Evolutionary conservation across 2,113 vertebrate species (phyloP).

Genomic region (Tichodroma muraria): DNA sequence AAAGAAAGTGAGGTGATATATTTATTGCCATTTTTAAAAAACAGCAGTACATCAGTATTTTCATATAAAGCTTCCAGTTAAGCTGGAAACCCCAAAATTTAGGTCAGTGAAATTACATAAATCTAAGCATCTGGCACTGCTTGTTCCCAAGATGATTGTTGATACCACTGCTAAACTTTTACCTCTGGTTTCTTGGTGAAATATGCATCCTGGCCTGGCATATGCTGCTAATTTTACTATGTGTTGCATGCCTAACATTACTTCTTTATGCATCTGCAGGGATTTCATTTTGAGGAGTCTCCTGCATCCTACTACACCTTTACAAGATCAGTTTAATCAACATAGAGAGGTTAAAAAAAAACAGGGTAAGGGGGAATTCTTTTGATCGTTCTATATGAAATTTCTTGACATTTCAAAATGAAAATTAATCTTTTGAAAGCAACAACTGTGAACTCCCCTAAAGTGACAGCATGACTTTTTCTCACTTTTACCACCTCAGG

Average conservation of each 20-base stretch:
- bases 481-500: not conserved
- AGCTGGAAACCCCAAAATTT: not conserved
- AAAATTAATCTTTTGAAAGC: not conserved
- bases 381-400: not conserved
- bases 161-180: not conserved
- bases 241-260: not conserved
- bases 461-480: not conserved
- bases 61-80: not conserved
- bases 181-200: not conserved
- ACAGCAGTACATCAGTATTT: not conserved
- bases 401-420: not conserved
- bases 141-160: not conserved
- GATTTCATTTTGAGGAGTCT: not conserved
- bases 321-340: not conserved
- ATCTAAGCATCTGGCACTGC: not conserved
- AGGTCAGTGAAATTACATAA: not conserved
- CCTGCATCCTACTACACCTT: not conserved
- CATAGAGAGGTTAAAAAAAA: not conserved
- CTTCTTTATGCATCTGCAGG: not conserved
- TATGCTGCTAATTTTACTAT: not conserved
- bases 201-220: not conserved
- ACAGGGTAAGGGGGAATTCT: rapidly evolving
- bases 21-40: not conserved
- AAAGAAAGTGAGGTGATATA: not conserved
- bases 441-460: not conserved